These are phyloP conservation scores for Andrena bicolor DNA, from an alignment of 2,888 invertebrate genomes.

Conservation along the genomic window DNA sequence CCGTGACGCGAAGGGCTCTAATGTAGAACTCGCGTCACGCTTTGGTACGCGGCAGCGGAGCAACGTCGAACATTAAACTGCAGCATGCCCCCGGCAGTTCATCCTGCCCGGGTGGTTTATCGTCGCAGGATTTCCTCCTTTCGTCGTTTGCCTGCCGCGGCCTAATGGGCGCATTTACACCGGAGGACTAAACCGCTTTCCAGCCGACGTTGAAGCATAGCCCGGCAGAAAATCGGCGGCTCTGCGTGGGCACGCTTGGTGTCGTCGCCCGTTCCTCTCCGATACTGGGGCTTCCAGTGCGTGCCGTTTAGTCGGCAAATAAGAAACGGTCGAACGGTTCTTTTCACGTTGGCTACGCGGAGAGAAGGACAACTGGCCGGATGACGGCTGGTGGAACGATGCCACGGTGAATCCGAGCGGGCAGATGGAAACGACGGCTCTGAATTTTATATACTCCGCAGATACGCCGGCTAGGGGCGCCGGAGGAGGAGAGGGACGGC, in stretches of 20 bases:
- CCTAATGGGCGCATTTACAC: conserved; percentile 54
- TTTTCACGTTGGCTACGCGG: not conserved
- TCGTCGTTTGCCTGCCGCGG: conserved; percentile 49
- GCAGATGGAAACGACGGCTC: conserved; percentile 54
- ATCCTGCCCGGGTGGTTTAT: conserved; percentile 60
- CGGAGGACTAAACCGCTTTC: conserved; percentile 57
- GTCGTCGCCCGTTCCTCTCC: not conserved
- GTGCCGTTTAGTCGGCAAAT: too few species aligned
- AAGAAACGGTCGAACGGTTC: not conserved
- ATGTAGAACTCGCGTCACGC: conserved; percentile 44
- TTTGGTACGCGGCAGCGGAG: conserved; percentile 33
- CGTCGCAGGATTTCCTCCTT: conserved; percentile 58
- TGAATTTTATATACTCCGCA: conserved; percentile 53
- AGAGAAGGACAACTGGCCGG: conserved; percentile 11
- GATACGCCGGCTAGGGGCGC: conserved; percentile 13
- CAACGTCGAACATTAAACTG: conserved; percentile 58
- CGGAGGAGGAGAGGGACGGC: conserved; percentile 18
- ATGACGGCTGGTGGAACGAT: conserved; percentile 31
- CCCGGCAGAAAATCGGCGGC: conserved; percentile 38
- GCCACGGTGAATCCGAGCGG: conserved; percentile 31
- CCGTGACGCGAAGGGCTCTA: conserved; percentile 11
- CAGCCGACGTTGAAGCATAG: conserved; percentile 46
- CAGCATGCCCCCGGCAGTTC: conserved; percentile 38
- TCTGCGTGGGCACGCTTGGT: not conserved
- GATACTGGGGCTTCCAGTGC: not conserved